phyloP scores from a whole-genome alignment of 2,888 invertebrate genomes.

The Leptothorax acervorum region DNA sequence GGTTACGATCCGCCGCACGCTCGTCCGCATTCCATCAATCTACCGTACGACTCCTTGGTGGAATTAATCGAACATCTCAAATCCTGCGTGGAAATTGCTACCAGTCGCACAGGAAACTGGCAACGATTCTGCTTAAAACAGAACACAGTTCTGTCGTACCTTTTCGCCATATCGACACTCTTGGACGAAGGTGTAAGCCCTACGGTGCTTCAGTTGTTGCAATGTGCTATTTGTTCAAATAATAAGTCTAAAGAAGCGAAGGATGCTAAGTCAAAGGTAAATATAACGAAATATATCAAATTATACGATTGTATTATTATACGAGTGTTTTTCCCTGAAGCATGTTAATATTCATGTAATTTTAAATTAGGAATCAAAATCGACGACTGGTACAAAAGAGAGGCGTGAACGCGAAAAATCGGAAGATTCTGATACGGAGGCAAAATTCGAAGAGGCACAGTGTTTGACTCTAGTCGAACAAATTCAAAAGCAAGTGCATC shows the following conservation, averaged over 20 bases:
- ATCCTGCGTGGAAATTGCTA: conserved; percentile 96
- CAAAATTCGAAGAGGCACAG: conserved; percentile 89
- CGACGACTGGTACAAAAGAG: conserved; percentile 81
- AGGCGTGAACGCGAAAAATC: conserved; percentile 89
- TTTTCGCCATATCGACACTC: conserved; percentile 92
- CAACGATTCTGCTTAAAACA: conserved; percentile 94
- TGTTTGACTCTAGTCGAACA: conserved; percentile 90
- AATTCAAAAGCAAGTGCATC: conserved; percentile 88
- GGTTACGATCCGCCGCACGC: conserved; percentile 86
- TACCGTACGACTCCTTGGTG: conserved; percentile 96
- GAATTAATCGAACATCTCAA: conserved; percentile 98
- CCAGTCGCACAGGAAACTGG: conserved; percentile 97
- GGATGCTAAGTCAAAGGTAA: conserved; percentile 58
- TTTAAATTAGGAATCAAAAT: conserved; percentile 77
- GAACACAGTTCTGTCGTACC: conserved; percentile 92
- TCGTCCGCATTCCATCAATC: conserved; percentile 86
- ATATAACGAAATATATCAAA: background rate
- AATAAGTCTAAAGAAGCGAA: conserved; percentile 78
- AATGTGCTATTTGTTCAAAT: conserved; percentile 93
- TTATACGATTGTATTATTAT: background rate
- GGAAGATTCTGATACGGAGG: conserved; percentile 89
- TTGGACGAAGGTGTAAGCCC: conserved; percentile 97
- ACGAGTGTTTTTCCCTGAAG: background rate
- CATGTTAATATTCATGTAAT: conserved; percentile 21
- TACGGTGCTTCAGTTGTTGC: conserved; percentile 95